These are phyloP conservation scores for Radopholus similis DNA, from an alignment of 1,140 invertebrate species.

Conservation along the genomic window DNA sequence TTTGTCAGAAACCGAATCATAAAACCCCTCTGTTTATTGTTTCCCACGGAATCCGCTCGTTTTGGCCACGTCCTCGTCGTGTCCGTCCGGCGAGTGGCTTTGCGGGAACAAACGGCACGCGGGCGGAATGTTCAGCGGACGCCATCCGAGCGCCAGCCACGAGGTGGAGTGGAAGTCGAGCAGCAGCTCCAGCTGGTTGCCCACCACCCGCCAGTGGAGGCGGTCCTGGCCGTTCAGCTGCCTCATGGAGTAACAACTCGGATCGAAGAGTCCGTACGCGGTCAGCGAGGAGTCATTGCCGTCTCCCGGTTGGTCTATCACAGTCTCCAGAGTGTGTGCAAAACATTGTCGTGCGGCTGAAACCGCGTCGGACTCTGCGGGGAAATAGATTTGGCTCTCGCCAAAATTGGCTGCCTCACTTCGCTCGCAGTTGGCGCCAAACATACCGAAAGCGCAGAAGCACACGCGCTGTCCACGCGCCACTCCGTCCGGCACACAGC, in stretches of 20 bases:
- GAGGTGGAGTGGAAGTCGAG: conserved; percentile 36
- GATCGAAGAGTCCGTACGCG: conserved; percentile 40
- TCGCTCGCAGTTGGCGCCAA: conserved; percentile 37
- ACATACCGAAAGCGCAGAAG: conserved; percentile 44
- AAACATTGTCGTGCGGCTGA: conserved; percentile 23
- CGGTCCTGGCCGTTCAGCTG: conserved; percentile 28
- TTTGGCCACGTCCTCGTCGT: not conserved
- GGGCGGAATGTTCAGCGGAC: conserved; percentile 35
- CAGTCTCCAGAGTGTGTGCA: no score
- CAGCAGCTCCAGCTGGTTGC: conserved; percentile 42
- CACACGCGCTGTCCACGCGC: conserved; percentile 23
- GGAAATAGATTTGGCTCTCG: conserved; percentile 4
- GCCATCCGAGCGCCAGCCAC: conserved; percentile 38
- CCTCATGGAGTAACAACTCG: conserved; percentile 31
- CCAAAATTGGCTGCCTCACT: conserved; percentile 20
- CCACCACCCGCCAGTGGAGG: conserved; percentile 36
- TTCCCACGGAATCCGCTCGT: conserved; percentile 17
- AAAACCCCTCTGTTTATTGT: not conserved
- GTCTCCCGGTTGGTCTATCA: no score
- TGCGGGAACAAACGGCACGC: conserved; percentile 43
- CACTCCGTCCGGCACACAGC: conserved; percentile 25
- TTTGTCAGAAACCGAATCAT: not conserved
- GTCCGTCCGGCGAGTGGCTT: not conserved
- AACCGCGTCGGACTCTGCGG: not conserved
- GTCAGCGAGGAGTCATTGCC: not conserved